Percentiles rank a stretch among this genome's conserved stretches.
Conservation (phyloP, 1,140 invertebrate genomes). For the Metopolophium dirhodum region DNA sequence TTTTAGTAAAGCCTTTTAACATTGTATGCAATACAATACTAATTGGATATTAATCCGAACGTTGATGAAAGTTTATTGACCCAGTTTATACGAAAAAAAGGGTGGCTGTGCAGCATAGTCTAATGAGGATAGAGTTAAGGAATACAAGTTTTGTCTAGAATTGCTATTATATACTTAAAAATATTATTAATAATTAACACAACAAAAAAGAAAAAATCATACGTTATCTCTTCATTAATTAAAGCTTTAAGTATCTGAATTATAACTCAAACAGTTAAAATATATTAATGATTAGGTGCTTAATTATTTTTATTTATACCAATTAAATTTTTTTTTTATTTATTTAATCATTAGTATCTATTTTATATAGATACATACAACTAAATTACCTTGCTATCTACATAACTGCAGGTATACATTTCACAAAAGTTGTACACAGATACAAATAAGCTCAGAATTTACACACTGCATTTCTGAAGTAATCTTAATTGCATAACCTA, state of each 20-base stretch:
- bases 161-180: not conserved
- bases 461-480: not conserved
- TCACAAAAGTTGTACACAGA: not conserved
- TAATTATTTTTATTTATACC: not conserved
- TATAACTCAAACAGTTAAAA: not conserved
- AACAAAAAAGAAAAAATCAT: not conserved
- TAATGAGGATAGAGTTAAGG: not conserved
- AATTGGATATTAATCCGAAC: constrained; percentile 46
- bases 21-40: not conserved
- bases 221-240: not conserved
- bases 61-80: constrained; percentile 26
- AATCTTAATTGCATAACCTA: not conserved
- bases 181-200: not conserved
- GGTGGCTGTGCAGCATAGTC: not conserved
- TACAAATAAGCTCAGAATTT: not conserved
- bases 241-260: not conserved
- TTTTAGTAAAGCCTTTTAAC: constrained; percentile 48
- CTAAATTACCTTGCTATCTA: not conserved
- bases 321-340: not conserved
- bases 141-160: not conserved
- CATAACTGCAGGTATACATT: not conserved
- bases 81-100: not conserved
- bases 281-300: not conserved
- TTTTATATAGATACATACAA: not conserved
- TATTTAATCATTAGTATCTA: not conserved